Conservation (phyloP, 2,113 vertebrate genomes). For the Stercorarius parasiticus region DNA sequence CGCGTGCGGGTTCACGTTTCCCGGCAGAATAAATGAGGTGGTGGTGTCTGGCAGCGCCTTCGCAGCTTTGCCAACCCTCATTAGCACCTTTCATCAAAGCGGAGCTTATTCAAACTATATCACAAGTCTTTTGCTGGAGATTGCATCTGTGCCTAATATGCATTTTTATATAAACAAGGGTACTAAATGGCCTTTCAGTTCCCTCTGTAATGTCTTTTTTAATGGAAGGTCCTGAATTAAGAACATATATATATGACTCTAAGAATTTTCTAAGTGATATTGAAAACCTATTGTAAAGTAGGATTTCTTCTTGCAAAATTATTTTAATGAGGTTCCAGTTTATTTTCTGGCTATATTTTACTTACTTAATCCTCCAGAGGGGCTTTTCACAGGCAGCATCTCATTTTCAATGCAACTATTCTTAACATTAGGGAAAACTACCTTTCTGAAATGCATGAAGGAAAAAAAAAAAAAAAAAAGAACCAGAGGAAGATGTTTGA, state of each 20-base stretch:
- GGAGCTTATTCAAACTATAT: not conserved
- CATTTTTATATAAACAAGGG: constrained; percentile 63
- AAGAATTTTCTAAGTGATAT: constrained; percentile 58
- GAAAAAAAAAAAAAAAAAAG: not conserved
- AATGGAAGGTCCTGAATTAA: constrained; percentile 65
- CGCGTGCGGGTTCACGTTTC: not conserved
- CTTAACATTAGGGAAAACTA: constrained; percentile 60
- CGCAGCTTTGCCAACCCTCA: not conserved
- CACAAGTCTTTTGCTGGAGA: constrained; percentile 14
- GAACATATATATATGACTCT: constrained; percentile 27
- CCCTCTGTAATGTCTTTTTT: constrained; percentile 58
- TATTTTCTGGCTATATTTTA: constrained; percentile 65
- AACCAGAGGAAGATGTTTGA: constrained; percentile 53
- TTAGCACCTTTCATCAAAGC: constrained; percentile 5
- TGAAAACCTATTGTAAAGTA: constrained; percentile 42
- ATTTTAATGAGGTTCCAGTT: constrained; percentile 65
- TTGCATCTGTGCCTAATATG: constrained; percentile 36
- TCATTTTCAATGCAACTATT: constrained; percentile 62
- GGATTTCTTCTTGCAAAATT: constrained; percentile 56
- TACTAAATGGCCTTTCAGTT: constrained; percentile 52
- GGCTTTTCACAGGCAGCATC: constrained; percentile 54
- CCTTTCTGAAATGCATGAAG: constrained; percentile 59
- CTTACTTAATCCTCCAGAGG: constrained; percentile 63
- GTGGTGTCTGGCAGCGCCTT: not conserved
- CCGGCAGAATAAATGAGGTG: not conserved